Percentiles rank a stretch among this genome's conserved stretches.
Conservation (phyloP, 2,113 vertebrate genomes). For the Mobula birostris region DNA sequence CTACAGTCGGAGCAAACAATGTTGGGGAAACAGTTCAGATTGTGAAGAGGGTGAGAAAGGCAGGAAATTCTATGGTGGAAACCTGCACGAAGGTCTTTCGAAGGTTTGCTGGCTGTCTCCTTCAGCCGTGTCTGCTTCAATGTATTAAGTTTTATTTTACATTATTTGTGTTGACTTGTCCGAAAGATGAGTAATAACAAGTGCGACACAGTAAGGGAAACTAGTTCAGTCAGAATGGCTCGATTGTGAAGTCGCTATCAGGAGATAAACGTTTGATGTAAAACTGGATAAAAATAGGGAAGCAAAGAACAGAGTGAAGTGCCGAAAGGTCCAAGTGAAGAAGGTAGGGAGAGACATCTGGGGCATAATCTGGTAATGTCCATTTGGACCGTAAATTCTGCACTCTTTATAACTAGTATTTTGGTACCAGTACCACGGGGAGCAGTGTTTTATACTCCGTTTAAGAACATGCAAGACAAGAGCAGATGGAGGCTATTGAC, state of each 20-base stretch:
- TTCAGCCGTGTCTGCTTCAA: not conserved
- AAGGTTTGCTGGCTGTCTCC: not conserved
- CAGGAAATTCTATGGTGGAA: not conserved
- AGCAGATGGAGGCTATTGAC: too few species aligned
- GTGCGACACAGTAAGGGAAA: not conserved
- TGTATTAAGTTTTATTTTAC: not conserved
- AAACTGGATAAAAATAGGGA: not conserved
- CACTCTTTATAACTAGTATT: too few species aligned
- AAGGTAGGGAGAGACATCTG: not conserved
- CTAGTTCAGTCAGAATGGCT: too few species aligned
- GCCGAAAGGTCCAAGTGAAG: not conserved
- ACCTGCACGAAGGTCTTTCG: not conserved
- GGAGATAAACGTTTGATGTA: too few species aligned
- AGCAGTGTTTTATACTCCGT: too few species aligned
- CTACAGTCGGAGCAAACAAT: not conserved
- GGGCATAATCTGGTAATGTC: not conserved
- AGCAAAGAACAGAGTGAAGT: not conserved
- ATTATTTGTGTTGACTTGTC: not conserved
- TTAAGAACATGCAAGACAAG: too few species aligned
- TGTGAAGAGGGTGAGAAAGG: not conserved
- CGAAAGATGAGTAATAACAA: too few species aligned
- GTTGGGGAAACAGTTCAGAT: not conserved
- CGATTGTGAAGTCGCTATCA: not conserved
- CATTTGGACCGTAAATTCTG: not conserved
- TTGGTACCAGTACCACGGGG: too few species aligned